Conservation (phyloP, 2,797 vertebrate species). For the Paratrypauchen microcephalus region DNA sequence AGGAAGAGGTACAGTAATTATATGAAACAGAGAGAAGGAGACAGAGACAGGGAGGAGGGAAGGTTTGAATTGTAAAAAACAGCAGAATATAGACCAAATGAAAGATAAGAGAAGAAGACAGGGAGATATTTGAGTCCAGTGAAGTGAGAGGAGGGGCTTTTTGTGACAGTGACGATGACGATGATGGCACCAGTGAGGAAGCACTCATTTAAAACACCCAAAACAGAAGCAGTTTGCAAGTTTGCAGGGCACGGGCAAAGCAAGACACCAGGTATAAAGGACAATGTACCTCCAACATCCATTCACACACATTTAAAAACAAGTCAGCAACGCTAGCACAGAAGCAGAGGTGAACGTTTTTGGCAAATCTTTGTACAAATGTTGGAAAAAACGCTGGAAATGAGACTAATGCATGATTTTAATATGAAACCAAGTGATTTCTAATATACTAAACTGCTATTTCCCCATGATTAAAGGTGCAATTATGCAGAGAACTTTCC, state of each 20-base stretch:
- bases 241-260: constrained; percentile 41
- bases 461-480: no score
- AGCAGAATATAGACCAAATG: constrained; percentile 12
- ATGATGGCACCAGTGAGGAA: constrained; percentile 56
- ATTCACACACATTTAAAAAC: neutral
- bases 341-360: neutral
- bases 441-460: no score
- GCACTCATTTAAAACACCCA: constrained; percentile 38
- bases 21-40: constrained; percentile 25
- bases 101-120: constrained; percentile 28
- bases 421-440: no score
- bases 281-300: neutral
- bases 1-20: constrained; percentile 59
- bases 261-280: constrained; percentile 36
- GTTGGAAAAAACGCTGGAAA: no score
- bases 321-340: neutral
- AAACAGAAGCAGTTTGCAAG: constrained; percentile 32
- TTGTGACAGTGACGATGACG: constrained; percentile 59
- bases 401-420: no score
- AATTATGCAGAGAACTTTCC: no score
- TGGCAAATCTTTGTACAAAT: no score
- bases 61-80: constrained; percentile 30
- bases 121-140: constrained; percentile 25
- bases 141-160: constrained; percentile 39
- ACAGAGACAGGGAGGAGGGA: constrained; percentile 38